Evolutionary conservation across 2,113 vertebrate genomes (phyloP).

Genomic region (Eurystomus gularis): DNA sequence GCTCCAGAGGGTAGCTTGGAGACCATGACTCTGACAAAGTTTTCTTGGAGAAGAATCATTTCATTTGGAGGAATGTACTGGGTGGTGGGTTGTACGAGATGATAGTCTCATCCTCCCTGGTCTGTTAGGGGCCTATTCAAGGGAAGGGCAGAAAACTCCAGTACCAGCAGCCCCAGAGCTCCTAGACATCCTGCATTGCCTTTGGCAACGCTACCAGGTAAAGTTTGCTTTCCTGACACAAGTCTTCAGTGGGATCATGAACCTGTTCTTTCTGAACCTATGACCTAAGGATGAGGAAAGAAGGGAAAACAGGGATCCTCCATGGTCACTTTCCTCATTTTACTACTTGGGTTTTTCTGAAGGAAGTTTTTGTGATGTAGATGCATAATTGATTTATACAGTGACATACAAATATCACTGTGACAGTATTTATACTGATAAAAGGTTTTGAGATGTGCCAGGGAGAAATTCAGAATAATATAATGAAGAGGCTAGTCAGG

Average conservation of each 20-base stretch:
- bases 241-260: not conserved
- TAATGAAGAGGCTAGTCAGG: not conserved
- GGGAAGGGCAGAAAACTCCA: not conserved
- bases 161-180: not conserved
- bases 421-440: not conserved
- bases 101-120: not conserved
- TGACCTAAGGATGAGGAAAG: not conserved
- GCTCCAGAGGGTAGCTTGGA: not conserved
- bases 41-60: not conserved
- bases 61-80: not conserved
- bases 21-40: not conserved
- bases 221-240: not conserved
- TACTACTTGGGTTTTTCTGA: rapidly evolving
- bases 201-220: not conserved
- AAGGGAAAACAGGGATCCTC: not conserved
- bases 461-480: not conserved
- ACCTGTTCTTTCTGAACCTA: not conserved
- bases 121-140: not conserved
- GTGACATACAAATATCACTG: not conserved
- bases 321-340: not conserved
- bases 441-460: not conserved
- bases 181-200: not conserved
- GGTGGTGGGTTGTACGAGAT: not conserved
- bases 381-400: not conserved
- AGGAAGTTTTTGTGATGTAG: not conserved